Conservation (phyloP, 2,113 vertebrate species). For the Calyptomena viridis region DNA sequence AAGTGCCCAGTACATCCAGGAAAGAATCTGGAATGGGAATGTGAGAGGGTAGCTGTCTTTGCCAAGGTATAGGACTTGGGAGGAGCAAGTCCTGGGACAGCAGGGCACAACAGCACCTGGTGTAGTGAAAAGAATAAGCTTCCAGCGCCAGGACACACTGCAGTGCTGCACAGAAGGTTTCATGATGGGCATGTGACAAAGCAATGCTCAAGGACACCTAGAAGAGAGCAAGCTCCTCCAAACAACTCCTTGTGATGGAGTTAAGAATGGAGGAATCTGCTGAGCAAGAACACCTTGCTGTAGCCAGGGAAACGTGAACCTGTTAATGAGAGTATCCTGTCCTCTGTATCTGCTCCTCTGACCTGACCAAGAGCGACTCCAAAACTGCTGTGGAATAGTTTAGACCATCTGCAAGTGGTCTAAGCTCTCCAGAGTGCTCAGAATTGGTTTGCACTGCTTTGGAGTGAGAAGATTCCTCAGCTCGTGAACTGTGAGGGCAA, state of each 20-base stretch:
- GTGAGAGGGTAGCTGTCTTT: neutral
- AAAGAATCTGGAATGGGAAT: neutral
- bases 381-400: neutral
- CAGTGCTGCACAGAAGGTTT: neutral
- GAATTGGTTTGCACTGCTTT: neutral
- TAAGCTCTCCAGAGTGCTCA: too few species aligned
- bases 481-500: neutral
- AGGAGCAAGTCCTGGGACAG: neutral
- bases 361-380: neutral
- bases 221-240: neutral
- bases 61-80: neutral
- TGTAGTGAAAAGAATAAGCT: neutral
- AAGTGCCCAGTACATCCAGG: neutral
- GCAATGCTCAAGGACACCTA: neutral
- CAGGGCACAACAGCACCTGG: neutral
- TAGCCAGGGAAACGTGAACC: neutral
- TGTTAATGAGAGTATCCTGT: neutral
- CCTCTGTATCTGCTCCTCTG: neutral
- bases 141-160: neutral
- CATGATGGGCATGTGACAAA: neutral
- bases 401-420: neutral
- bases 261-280: neutral
- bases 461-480: neutral
- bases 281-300: neutral
- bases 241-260: neutral